Conservation (phyloP, 2,888 invertebrate genomes). For the Leucophora obtusa region DNA sequence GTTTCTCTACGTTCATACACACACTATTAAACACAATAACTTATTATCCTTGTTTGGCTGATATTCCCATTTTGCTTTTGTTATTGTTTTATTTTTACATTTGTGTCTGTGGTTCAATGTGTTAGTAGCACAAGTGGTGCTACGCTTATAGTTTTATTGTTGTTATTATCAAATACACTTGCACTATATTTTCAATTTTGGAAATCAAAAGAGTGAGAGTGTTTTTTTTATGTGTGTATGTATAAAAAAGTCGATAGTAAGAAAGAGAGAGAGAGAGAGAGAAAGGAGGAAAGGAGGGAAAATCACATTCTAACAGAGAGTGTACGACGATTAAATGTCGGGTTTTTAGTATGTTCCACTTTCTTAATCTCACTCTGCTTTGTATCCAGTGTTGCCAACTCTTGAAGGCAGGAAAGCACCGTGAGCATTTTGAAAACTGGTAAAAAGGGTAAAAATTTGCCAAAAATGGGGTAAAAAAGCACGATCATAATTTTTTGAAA, state of each 20-base stretch:
- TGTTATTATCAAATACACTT: constrained; percentile 48
- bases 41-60: constrained; percentile 53
- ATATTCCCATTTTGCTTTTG: constrained; percentile 40
- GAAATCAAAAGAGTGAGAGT: constrained; percentile 51
- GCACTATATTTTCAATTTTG: constrained; percentile 37
- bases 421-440: too few relatives aligned
- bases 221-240: constrained; percentile 10
- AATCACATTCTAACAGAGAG: not conserved
- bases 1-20: constrained; percentile 10
- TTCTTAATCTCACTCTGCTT: not conserved
- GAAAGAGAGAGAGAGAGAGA: not conserved
- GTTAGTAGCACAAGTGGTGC: constrained; percentile 64
- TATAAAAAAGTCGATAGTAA: not conserved
- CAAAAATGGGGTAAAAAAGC: too few relatives aligned
- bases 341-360: not conserved
- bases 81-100: too few relatives aligned
- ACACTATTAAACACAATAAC: constrained; percentile 23
- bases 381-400: too few relatives aligned
- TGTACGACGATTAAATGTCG: not conserved
- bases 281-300: too few relatives aligned
- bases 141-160: constrained; percentile 40
- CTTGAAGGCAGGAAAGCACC: too few relatives aligned
- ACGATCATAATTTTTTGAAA: too few relatives aligned
- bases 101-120: constrained; percentile 63
- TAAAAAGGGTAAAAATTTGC: too few relatives aligned